Evolutionary conservation across 2,888 invertebrate genomes (phyloP).

Genomic region (Mesoligia furuncula): DNA sequence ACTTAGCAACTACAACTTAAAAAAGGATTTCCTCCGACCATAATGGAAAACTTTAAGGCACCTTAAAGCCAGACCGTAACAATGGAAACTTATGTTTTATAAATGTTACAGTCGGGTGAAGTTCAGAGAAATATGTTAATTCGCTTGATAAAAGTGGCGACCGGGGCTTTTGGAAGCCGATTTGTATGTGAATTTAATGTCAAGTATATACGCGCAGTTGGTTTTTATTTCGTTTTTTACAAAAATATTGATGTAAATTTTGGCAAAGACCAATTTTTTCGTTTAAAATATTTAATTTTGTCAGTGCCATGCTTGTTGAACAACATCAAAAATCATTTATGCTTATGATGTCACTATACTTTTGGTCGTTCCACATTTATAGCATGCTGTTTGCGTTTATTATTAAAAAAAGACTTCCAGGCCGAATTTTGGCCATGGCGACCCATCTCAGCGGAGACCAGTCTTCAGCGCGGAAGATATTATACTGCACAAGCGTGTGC

Average conservation of each 20-base stretch:
- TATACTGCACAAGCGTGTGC: no score
- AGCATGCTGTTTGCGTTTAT: not conserved
- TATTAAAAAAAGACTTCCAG: not conserved
- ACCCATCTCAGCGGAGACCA: no score
- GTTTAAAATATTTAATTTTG: not conserved
- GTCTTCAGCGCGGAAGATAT: not conserved
- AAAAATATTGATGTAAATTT: not conserved
- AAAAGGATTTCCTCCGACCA: conserved; percentile 56
- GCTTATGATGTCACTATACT: no score
- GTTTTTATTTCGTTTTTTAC: not conserved
- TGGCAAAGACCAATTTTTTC: not conserved
- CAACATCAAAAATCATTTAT: not conserved
- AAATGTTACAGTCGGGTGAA: conserved; percentile 55
- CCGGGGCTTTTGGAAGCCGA: conserved; percentile 23
- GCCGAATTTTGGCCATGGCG: not conserved
- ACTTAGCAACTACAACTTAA: conserved; percentile 50
- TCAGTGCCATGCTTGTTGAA: not conserved
- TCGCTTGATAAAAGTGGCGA: conserved; percentile 58
- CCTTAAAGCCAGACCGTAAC: conserved; percentile 59
- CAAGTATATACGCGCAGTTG: not conserved
- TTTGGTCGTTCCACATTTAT: not conserved
- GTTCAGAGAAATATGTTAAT: conserved; percentile 68
- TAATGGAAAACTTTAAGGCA: conserved; percentile 65
- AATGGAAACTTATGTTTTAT: conserved; percentile 68
- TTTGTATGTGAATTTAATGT: conserved; percentile 39